These are phyloP conservation scores for Ectemnius lituratus DNA, from an alignment of 2,888 invertebrate species.

Conservation along the genomic window DNA sequence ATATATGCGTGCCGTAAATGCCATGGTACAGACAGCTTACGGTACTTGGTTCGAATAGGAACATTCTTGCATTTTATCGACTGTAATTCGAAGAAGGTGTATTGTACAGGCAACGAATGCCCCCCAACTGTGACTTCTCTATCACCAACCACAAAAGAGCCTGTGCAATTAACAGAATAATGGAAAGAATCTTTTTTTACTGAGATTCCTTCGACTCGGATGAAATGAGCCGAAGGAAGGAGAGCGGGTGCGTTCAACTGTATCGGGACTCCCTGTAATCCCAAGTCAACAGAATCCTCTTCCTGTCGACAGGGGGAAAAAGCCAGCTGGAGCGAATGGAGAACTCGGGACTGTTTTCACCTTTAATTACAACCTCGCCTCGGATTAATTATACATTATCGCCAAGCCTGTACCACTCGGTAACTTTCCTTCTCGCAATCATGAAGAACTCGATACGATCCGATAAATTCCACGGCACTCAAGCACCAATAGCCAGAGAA, in stretches of 20 bases:
- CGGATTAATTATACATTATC: conserved; percentile 42
- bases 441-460: too few species aligned
- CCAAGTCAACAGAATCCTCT: background rate
- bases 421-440: conserved; percentile 13
- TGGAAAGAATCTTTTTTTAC: background rate
- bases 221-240: background rate
- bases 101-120: too few species aligned
- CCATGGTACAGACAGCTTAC: too few species aligned
- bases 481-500: background rate
- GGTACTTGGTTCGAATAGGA: too few species aligned
- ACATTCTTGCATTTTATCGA: too few species aligned
- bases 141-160: too few species aligned
- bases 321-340: background rate
- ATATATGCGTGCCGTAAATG: too few species aligned
- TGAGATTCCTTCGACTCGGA: background rate
- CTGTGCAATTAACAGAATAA: background rate
- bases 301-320: background rate
- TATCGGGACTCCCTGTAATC: background rate
- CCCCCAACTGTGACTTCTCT: too few species aligned
- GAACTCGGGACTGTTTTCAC: conserved; percentile 39
- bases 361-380: conserved; percentile 51
- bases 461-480: background rate
- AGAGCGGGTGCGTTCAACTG: background rate
- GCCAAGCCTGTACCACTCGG: background rate
- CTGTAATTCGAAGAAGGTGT: too few species aligned